These are phyloP conservation scores for Microlaimidae sp. DNA, from an alignment of 2,888 invertebrate species.

Conservation along the genomic window DNA sequence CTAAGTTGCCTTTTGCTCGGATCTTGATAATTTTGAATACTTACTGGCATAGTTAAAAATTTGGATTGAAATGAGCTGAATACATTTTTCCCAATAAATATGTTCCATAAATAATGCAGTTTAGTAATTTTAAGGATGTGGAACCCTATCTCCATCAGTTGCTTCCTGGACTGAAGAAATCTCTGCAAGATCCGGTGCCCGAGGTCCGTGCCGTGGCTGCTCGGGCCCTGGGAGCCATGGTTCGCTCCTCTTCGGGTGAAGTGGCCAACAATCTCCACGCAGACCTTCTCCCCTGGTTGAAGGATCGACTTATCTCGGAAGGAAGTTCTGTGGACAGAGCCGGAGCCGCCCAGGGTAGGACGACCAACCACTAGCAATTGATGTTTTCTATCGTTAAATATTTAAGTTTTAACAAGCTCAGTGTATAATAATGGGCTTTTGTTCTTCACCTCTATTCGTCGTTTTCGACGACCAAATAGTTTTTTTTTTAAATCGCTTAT, in stretches of 20 bases:
- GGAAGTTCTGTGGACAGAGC: conserved; percentile 79
- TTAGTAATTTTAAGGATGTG: conserved; percentile 57
- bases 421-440: background rate
- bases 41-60: background rate
- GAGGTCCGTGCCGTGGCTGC: conserved; percentile 92
- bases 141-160: conserved; percentile 86
- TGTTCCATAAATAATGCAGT: no score
- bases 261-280: conserved; percentile 70
- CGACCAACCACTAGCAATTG: no score
- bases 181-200: conserved; percentile 88
- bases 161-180: conserved; percentile 85
- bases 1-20: no score
- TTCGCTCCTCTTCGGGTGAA: conserved; percentile 43
- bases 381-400: background rate
- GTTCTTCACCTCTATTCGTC: background rate
- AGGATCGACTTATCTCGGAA: conserved; percentile 90
- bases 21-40: no score
- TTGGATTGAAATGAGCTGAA: background rate
- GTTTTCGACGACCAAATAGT: no score
- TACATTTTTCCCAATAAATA: background rate
- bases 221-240: conserved; percentile 89
- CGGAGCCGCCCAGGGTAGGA: conserved; percentile 72
- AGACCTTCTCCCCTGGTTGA: conserved; percentile 89
- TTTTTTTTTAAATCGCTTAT: no score
- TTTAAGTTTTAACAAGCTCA: no score